Evolutionary conservation across 2,797 vertebrate genomes (phyloP), one percentile per base, ranked within the genome.

Genomic region (Sebastes diploproa): DNA sequence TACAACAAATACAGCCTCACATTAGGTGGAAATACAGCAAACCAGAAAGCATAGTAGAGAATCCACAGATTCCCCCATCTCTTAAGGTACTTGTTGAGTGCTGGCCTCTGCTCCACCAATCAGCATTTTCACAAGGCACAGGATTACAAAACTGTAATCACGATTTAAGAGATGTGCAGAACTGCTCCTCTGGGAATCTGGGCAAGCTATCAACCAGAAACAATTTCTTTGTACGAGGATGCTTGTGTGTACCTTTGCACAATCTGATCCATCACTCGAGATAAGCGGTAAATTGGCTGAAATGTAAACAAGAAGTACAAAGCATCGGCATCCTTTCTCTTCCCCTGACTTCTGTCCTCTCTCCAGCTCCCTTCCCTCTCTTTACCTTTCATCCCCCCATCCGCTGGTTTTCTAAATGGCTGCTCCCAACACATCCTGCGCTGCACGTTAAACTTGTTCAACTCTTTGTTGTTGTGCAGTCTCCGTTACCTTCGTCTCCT

Each of bases 401-500:
- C 56, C 13, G 8, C 29, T 14, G 7, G 10, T 64, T 42, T 36
- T 56, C 29, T 74, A n/a, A 50, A 69, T n/a, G 59, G 25, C 29
- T 61, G 32, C 63, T 79, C 29, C 63, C 36, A 66, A 46, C 36
- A 23, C 38, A 42, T 61, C 34, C 69, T 20, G 7, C 27, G 2
- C 11, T 50, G 23, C 20, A 38, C 12, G 11, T 20, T 58, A 29
- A 75, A 78, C 54, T 59, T 13, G 9, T 38, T 63, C 25, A 34
- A 32, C 36, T 58, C 66, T 80, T 75, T 69, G 69, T 77, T 68
- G 52, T n/a, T 38, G 54, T 38, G 2, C 22, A 9, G 23, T 38
- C 30, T 46, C 10, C 0, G 2, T 42, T 75, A 52, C 46, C 62
- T 74, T 58, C 2, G 11, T 82, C 61, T 74, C 50, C 64, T 22